These are phyloP conservation scores for Mus musculus DNA, from an alignment of 2,113 vertebrate genomes.

Conservation along the genomic window DNA sequence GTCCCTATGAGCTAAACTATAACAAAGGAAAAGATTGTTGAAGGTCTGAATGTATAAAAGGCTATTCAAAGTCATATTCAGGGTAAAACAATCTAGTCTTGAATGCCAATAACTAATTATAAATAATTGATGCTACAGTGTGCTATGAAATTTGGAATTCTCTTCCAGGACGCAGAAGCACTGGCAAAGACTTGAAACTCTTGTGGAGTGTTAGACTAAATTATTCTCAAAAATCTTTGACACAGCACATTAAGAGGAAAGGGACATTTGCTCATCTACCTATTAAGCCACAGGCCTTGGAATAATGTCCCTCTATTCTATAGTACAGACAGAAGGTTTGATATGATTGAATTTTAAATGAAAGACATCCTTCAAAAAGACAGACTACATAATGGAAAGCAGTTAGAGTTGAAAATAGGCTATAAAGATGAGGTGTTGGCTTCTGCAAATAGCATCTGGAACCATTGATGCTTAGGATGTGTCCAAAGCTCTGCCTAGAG, in stretches of 20 bases:
- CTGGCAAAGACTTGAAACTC: constrained; percentile 61
- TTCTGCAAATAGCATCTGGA: constrained; percentile 61
- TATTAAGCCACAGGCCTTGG: constrained; percentile 60
- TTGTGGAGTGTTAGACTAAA: constrained; percentile 63
- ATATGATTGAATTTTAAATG: constrained; percentile 63
- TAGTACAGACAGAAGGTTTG: constrained; percentile 51
- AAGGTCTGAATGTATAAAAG: constrained; percentile 16
- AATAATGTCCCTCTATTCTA: constrained; percentile 42
- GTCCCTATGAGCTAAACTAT: neutral
- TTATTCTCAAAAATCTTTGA: constrained; percentile 65
- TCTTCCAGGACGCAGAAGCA: constrained; percentile 62
- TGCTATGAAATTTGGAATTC: constrained; percentile 56
- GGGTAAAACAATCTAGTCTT: neutral
- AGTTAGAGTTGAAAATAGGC: constrained; percentile 40
- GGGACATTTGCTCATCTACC: constrained; percentile 58
- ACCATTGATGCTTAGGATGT: neutral
- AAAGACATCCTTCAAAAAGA: constrained; percentile 54
- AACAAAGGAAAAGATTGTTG: neutral
- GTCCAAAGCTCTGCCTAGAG: constrained; percentile 11
- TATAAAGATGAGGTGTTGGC: constrained; percentile 58
- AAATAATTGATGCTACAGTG: constrained; percentile 48
- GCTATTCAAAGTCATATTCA: constrained; percentile 54
- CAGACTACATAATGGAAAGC: constrained; percentile 48
- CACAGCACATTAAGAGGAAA: constrained; percentile 18
- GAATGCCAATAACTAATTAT: constrained; percentile 68